A percentile compares a stretch with the other conserved stretches of the same genome.
Evolutionary conservation across 2,888 invertebrate genomes (phyloP).

Genomic region (Axea sp.): DNA sequence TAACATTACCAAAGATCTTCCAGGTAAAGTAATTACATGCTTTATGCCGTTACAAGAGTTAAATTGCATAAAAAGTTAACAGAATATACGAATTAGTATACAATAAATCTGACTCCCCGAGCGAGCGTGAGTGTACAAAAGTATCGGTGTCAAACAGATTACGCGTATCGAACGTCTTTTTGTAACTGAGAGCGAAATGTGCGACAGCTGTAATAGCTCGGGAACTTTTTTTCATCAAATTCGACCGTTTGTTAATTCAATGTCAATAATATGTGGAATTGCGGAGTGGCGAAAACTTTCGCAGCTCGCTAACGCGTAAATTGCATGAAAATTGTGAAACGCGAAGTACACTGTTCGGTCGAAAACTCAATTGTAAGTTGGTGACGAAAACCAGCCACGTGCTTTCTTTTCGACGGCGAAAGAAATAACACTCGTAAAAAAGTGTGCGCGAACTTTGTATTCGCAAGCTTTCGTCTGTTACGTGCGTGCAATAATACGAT

Average conservation of each 20-base stretch:
- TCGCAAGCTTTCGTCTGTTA: conserved; percentile 35
- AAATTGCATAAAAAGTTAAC: conserved; percentile 9
- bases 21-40: conserved; percentile 8
- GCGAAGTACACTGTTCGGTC: conserved; percentile 35
- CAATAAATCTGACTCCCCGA: conserved; percentile 2
- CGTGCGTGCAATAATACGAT: conserved; percentile 50
- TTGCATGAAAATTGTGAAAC: conserved; percentile 59
- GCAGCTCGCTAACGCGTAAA: conserved; percentile 54
- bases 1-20: conserved; percentile 8
- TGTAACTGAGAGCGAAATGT: background rate
- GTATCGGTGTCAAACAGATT: conserved; percentile 1
- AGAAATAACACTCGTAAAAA: conserved; percentile 55
- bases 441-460: conserved; percentile 51
- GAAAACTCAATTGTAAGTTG: conserved; percentile 60
- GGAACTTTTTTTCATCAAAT: conserved; percentile 22
- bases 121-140: background rate
- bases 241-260: conserved; percentile 39
- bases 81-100: conserved; percentile 6
- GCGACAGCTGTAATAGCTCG: conserved; percentile 9
- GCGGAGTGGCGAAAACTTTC: conserved; percentile 35
- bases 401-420: conserved; percentile 50
- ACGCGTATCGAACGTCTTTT: conserved; percentile 1
- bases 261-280: conserved; percentile 45
- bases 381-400: conserved; percentile 60
- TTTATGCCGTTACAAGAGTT: background rate